Conservation (phyloP, 2,113 vertebrate genomes). For the Melospiza melodia region DNA sequence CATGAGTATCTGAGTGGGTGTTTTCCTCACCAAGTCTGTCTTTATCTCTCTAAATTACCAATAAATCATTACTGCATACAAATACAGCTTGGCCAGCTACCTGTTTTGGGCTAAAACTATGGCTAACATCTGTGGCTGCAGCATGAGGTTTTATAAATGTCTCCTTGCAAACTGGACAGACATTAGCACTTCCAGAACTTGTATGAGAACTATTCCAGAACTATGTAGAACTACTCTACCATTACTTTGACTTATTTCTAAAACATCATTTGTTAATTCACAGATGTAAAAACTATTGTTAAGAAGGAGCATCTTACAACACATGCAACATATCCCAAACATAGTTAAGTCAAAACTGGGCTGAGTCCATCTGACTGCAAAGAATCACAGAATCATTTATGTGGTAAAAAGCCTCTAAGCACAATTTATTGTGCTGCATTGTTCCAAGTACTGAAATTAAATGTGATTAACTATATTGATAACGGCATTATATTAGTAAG, state of each 20-base stretch:
- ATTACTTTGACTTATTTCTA: not conserved
- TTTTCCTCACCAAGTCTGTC: not conserved
- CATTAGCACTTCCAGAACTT: not conserved
- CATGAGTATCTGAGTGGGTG: not conserved
- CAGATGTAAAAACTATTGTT: not conserved
- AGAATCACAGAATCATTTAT: not conserved
- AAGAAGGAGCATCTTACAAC: not conserved
- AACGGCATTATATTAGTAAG: not conserved
- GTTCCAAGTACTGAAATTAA: not conserved
- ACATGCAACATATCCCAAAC: not conserved
- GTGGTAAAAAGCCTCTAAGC: not conserved
- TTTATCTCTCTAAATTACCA: not conserved
- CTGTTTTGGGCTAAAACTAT: not conserved
- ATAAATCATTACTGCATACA: not conserved
- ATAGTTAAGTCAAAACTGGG: not conserved
- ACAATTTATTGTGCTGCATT: not conserved
- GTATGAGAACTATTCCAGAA: not conserved
- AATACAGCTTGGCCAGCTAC: not conserved
- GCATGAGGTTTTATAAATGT: not conserved
- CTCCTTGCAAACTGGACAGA: not conserved
- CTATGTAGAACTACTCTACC: not conserved
- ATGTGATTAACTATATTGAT: not conserved
- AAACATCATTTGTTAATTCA: not conserved
- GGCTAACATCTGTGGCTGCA: not conserved
- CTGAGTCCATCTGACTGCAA: not conserved